These are phyloP conservation scores for Leucophora obtusa DNA, from an alignment of 2,888 invertebrate genomes.

Conservation along the genomic window DNA sequence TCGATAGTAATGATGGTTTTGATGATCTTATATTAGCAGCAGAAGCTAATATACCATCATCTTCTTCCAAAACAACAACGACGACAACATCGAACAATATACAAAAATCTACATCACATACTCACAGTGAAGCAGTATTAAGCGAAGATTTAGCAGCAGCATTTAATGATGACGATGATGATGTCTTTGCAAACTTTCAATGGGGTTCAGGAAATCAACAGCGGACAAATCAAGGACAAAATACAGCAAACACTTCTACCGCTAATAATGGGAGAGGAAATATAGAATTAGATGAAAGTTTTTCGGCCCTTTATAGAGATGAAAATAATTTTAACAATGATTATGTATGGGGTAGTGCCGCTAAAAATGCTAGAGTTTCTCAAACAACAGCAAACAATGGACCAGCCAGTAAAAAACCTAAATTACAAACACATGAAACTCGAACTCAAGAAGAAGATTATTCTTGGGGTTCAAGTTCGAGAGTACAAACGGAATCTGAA, in stretches of 20 bases:
- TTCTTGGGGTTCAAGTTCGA: conserved; percentile 62
- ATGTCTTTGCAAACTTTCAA: conserved; percentile 34
- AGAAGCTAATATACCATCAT: conserved; percentile 18
- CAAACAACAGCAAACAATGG: background rate
- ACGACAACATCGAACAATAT: background rate
- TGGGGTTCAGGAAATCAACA: conserved; percentile 7
- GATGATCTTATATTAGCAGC: conserved; percentile 70
- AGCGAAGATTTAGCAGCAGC: conserved; percentile 69
- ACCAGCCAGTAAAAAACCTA: conserved; percentile 26
- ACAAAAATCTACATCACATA: background rate
- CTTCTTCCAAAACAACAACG: background rate
- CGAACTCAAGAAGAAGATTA: conserved; percentile 21
- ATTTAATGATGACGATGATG: conserved; percentile 71
- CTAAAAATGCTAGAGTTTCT: conserved; percentile 31
- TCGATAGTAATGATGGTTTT: conserved; percentile 74
- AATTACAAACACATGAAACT: conserved; percentile 14
- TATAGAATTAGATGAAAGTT: conserved; percentile 20
- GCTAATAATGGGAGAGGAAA: background rate
- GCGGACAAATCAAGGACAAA: background rate
- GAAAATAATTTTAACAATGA: conserved; percentile 66
- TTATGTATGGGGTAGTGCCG: conserved; percentile 65
- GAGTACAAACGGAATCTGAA: background rate
- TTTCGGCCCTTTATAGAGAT: conserved; percentile 31
- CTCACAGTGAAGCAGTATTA: conserved; percentile 16
- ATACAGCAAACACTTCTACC: background rate